phyloP scores from a whole-genome alignment of 2,797 vertebrate genomes.

The Xenopus petersii region DNA sequence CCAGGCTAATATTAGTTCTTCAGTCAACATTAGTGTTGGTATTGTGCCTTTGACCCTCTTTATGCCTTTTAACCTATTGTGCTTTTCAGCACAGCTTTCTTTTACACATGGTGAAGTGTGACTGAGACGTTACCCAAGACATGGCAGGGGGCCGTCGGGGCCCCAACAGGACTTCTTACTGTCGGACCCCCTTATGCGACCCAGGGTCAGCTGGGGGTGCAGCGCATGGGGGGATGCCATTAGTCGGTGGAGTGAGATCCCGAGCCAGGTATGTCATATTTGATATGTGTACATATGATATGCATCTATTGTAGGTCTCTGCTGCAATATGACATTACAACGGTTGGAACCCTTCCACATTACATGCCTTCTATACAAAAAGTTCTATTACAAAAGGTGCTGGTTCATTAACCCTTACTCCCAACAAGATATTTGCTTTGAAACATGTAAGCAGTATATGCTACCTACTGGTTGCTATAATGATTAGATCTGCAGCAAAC shows the following conservation, averaged over 20 bases:
- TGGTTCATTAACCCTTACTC: too few species aligned
- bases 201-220: conserved; percentile 79
- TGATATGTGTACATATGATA: background rate
- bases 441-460: too few species aligned
- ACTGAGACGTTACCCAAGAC: conserved; percentile 44
- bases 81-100: background rate
- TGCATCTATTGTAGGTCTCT: too few species aligned
- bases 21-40: too few species aligned
- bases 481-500: too few species aligned
- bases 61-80: background rate
- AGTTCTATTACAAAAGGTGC: too few species aligned
- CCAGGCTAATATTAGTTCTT: too few species aligned
- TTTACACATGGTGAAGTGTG: conserved; percentile 14
- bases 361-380: too few species aligned
- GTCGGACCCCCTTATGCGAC: conserved; percentile 86
- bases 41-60: background rate
- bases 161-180: conserved; percentile 88
- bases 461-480: too few species aligned
- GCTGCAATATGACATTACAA: too few species aligned
- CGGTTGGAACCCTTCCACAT: too few species aligned
- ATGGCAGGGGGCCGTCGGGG: conserved; percentile 96
- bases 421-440: too few species aligned
- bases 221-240: conserved; percentile 81
- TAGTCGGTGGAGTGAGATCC: conserved; percentile 87
- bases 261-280: conserved; percentile 77